Base-by-base conservation (phyloP, 2,888 invertebrate genomes). In the Aphidius colemani region DNA sequence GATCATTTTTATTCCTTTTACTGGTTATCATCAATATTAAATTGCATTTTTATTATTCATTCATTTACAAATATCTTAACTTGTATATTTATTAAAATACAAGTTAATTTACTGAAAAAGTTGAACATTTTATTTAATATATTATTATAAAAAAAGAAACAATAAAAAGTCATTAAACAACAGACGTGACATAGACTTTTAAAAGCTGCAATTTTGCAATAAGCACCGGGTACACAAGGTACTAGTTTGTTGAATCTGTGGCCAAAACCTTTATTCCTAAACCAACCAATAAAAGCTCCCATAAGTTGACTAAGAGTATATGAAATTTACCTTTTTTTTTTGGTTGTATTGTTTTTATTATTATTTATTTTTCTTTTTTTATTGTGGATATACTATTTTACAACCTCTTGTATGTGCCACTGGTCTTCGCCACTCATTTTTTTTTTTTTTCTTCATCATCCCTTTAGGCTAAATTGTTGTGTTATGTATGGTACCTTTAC, bases 341-440 rank as follows among this genome's bases (percentile, higher is more conserved):
- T 40, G 10, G 44, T 56, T 61, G 41, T 44, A 10, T 51, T 58
- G 56, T 46, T 11, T 57, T 53, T 43, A 41, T 59, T 58, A 10
- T 11, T 56, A 7, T 61, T 30, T 51, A 30, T 30, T 30, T 30
- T 30, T 30, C 10, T 30, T 46, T 45, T 13, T 48, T 53, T 43
- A 6, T 50, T 48, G 46, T 8, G 30, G 43, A 40, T 48, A 10
- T 51, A 45, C 51, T 44, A 53, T 58, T 55, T 58, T 60, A 57
- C 61, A 58, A 53, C 57, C 55, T 53, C 59, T 11, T 10, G 30
- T 30, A 30, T 30, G 30, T 51, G 18, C n/a, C 50, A 50, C 58
- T 44, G 43, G 45, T 30, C 60, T 62, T 43, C 62, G 18, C 56
- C 59, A 53, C 60, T 53, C 59, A 59, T 66, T 61, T 59, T 50